phyloP scores from a whole-genome alignment of 2,113 vertebrate species.

The Arothron firmamentum region DNA sequence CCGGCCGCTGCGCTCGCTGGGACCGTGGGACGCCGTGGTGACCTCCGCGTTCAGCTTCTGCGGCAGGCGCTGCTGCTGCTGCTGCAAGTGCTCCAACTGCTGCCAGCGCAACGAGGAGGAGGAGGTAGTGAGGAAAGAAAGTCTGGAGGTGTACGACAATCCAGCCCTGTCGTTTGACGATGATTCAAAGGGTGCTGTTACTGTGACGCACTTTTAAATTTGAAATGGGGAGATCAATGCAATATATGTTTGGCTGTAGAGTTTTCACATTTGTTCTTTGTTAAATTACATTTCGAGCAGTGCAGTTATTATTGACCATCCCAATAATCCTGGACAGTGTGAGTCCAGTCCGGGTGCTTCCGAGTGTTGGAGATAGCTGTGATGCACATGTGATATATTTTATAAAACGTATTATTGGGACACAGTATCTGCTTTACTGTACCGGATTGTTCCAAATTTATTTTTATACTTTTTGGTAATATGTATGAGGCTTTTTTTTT shows the following conservation, averaged over 20 bases:
- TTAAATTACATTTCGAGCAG: conserved; percentile 11
- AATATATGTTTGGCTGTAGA: too few relatives aligned
- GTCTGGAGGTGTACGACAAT: conserved; percentile 80
- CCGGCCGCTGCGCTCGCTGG: conserved; percentile 82
- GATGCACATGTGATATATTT: conserved; percentile 6
- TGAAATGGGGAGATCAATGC: too few relatives aligned
- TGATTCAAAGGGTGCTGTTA: conserved; percentile 4
- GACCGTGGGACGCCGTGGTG: conserved; percentile 82
- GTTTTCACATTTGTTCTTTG: too few relatives aligned
- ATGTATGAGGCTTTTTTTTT: neutral
- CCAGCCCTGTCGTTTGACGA: conserved; percentile 61
- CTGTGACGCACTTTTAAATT: conserved; percentile 42
- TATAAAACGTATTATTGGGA: conserved; percentile 11
- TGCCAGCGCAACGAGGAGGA: conserved; percentile 43
- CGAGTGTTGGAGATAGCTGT: conserved; percentile 20
- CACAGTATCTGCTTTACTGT: conserved; percentile 16
- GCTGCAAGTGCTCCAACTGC: conserved; percentile 78
- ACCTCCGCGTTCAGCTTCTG: conserved; percentile 62
- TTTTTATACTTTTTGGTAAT: conserved; percentile 46
- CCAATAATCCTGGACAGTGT: conserved; percentile 5
- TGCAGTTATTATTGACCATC: conserved; percentile 9
- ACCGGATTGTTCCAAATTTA: conserved; percentile 28
- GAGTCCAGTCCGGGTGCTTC: too few relatives aligned
- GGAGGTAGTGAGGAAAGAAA: conserved; percentile 49
- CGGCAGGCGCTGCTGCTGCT: conserved; percentile 76